phyloP scores from a whole-genome alignment of 2,888 invertebrate species.

The Stenoptilia bipunctidactyla region DNA sequence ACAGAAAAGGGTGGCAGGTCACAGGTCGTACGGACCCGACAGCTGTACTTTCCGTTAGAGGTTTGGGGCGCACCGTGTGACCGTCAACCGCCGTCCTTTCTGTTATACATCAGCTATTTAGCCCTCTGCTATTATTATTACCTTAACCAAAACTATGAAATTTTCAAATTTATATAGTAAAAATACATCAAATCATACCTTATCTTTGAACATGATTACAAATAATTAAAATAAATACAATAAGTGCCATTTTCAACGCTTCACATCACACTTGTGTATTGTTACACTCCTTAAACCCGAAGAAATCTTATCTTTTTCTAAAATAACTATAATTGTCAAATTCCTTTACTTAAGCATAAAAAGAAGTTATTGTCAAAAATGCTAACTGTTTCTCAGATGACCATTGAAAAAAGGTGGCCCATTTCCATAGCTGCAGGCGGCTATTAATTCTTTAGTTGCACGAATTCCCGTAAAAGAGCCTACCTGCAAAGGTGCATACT shows the following conservation, averaged over 20 bases:
- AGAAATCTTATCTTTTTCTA: constrained; percentile 19
- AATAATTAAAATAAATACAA: constrained; percentile 10
- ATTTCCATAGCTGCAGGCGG: constrained; percentile 19
- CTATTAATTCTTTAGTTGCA: constrained; percentile 27
- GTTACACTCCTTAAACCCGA: constrained; percentile 15
- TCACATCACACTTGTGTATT: constrained; percentile 12
- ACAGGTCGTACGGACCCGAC: no score
- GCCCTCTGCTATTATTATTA: no score
- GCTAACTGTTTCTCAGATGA: constrained; percentile 53
- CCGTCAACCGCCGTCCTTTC: no score
- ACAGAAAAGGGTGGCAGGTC: no score
- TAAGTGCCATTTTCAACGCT: constrained; percentile 25
- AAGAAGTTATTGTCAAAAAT: constrained; percentile 23
- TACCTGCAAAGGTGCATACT: constrained; percentile 35
- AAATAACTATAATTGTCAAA: constrained; percentile 25
- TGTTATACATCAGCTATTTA: no score
- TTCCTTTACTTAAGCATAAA: constrained; percentile 31
- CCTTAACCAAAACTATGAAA: no score
- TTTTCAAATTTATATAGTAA: no score
- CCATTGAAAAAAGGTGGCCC: constrained; percentile 43
- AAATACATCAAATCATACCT: no score
- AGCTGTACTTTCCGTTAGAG: constrained; percentile 31
- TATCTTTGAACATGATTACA: no score
- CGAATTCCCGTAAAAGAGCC: constrained; percentile 45
- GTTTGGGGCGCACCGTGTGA: no score